A percentile compares a stretch with the other conserved stretches of the same genome.
Conservation (phyloP, 64 coral and sea anemone genomes). For the Platygyra sinensis region DNA sequence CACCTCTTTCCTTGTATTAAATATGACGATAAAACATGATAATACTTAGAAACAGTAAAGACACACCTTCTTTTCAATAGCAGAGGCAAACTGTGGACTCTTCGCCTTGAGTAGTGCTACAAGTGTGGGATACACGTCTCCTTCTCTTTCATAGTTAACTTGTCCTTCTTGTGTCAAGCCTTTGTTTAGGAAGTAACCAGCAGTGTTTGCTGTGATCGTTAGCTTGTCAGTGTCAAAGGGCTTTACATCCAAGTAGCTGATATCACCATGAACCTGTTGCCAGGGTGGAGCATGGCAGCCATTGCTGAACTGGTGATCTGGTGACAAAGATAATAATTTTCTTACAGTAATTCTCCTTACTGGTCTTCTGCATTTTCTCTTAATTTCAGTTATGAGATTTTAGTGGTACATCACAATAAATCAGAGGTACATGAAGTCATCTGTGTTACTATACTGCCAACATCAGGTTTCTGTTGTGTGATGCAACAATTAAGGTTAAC, state of each 20-base stretch:
- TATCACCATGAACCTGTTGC: slow-evolving; percentile 99
- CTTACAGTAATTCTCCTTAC: not conserved
- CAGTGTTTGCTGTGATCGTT: slow-evolving; percentile 80
- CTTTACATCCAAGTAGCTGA: slow-evolving; percentile 93
- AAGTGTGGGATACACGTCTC: slow-evolving; percentile 83
- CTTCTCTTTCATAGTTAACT: slow-evolving; percentile 78
- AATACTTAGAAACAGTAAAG: too few species aligned
- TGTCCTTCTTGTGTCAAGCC: slow-evolving; percentile 74
- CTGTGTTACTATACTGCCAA: too few species aligned
- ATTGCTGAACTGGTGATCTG: slow-evolving; percentile 96
- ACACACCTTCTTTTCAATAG: slow-evolving; percentile 87
- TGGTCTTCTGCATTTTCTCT: not conserved
- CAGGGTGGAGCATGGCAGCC: slow-evolving; percentile 95
- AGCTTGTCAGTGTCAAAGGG: slow-evolving; percentile 79
- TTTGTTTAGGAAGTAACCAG: slow-evolving; percentile 82
- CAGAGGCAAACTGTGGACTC: slow-evolving; percentile 84
- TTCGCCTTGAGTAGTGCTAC: slow-evolving; percentile 88
- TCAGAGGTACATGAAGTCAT: too few species aligned
- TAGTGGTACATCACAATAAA: too few species aligned
- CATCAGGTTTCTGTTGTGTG: too few species aligned
- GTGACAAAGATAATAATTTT: not conserved
- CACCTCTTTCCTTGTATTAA: too few species aligned
- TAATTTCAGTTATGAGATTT: too few species aligned
- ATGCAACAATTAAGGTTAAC: not conserved
- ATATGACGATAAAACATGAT: too few species aligned